phyloP scores from a whole-genome alignment of 2,888 invertebrate species.

The Seira musarum region DNA sequence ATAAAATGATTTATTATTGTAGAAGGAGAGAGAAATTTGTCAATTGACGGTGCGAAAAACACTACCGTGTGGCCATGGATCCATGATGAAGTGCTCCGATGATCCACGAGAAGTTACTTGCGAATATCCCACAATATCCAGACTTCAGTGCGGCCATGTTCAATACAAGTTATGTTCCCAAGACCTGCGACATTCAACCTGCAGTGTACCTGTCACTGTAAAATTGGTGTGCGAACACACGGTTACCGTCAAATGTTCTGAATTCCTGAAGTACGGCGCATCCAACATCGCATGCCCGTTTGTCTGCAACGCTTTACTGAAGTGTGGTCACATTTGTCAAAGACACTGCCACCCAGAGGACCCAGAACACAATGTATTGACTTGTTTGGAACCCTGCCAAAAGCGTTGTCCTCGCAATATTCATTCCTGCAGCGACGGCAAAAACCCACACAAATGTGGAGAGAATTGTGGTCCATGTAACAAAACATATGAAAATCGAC shows the following conservation, averaged over 20 bases:
- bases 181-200: background rate
- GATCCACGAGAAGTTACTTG: background rate
- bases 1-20: too few species aligned
- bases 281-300: background rate
- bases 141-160: background rate
- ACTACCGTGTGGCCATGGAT: slow-evolving; percentile 8
- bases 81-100: slow-evolving; percentile 6
- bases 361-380: background rate
- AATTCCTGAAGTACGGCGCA: background rate
- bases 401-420: background rate
- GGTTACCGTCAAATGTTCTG: background rate
- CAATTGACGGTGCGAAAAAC: too few species aligned
- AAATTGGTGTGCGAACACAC: slow-evolving; percentile 15
- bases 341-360: background rate
- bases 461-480: background rate
- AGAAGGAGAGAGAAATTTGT: too few species aligned
- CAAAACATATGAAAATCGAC: background rate
- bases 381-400: background rate
- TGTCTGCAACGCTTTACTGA: background rate
- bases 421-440: background rate
- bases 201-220: background rate
- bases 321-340: background rate
- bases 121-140: too few species aligned
- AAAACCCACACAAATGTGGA: background rate
- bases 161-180: background rate